A percentile compares a stretch with the other conserved stretches of the same genome.
These are phyloP conservation scores for Cataglyphis hispanica DNA, from an alignment of 1,140 invertebrate genomes.

Conservation along the genomic window DNA sequence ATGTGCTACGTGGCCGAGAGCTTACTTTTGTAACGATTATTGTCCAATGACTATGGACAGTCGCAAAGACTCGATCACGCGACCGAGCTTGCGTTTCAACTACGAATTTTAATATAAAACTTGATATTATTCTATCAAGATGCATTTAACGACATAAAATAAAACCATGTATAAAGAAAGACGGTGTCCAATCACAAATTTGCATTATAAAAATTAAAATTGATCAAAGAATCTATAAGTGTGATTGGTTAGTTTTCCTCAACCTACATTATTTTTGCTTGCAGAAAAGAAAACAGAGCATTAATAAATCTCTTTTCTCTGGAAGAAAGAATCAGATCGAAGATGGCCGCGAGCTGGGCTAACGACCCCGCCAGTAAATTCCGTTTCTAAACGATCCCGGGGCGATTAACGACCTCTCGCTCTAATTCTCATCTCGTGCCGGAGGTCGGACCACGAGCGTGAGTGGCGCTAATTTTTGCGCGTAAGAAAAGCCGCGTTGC, in stretches of 20 bases:
- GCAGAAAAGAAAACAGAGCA: background rate
- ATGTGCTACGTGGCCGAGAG: conserved; percentile 63
- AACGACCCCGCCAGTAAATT: conserved; percentile 59
- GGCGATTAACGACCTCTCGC: conserved; percentile 78
- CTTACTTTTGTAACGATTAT: conserved; percentile 83
- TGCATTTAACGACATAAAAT: conserved; percentile 7
- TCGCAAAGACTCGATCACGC: conserved; percentile 1
- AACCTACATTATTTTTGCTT: background rate
- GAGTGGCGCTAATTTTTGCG: conserved; percentile 84
- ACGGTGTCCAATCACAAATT: background rate
- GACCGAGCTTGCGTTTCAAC: background rate
- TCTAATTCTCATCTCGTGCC: conserved; percentile 80
- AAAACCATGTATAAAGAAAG: conserved; percentile 35
- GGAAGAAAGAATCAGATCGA: conserved; percentile 37
- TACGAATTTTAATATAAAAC: background rate
- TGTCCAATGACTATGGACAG: conserved; percentile 59
- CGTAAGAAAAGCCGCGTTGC: conserved; percentile 79
- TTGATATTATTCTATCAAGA: background rate
- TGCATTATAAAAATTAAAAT: background rate
- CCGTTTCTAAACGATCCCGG: conserved; percentile 66
- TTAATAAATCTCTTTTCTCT: conserved; percentile 4
- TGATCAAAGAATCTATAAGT: background rate
- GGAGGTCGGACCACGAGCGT: conserved; percentile 73
- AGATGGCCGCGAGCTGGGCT: conserved; percentile 44
- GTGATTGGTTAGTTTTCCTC: background rate